Percentiles rank a stretch among this genome's conserved stretches.
Evolutionary conservation across 2,888 invertebrate genomes (phyloP).

Genomic region (Cybosia mesomella): DNA sequence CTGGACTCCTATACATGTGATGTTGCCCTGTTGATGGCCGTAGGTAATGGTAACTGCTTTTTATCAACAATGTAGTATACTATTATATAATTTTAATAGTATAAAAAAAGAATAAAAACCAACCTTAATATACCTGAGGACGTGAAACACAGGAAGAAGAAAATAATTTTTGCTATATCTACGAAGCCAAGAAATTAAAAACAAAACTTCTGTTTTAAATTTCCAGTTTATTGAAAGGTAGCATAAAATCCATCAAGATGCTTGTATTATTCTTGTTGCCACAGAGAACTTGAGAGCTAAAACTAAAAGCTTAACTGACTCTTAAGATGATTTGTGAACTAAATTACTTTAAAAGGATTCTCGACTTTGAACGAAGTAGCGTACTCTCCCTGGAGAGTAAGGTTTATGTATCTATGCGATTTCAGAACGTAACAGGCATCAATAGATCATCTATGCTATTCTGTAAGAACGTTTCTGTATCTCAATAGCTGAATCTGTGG

Average conservation of each 20-base stretch:
- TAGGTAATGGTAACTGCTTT: too few species aligned
- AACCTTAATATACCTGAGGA: neutral
- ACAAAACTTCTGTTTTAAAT: neutral
- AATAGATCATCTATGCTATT: too few species aligned
- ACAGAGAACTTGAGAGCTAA: slow-evolving; percentile 8
- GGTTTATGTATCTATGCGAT: neutral
- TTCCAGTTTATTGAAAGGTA: neutral
- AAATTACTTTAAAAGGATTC: slow-evolving; percentile 11
- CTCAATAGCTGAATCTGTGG: too few species aligned
- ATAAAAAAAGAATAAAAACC: too few species aligned
- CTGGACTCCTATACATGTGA: too few species aligned
- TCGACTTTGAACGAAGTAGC: neutral
- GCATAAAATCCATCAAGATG: neutral
- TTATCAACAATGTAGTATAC: neutral
- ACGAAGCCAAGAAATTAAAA: neutral
- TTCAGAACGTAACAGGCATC: too few species aligned
- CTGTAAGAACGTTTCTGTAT: too few species aligned
- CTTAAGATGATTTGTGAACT: slow-evolving; percentile 14
- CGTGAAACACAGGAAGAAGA: neutral
- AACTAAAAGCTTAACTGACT: slow-evolving; percentile 14
- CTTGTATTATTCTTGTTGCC: slow-evolving; percentile 12
- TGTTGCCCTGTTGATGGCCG: too few species aligned
- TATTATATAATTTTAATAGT: neutral
- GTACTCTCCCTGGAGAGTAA: neutral
- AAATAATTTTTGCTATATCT: neutral